Percentiles rank a stretch among this genome's conserved stretches.
phyloP scores from a whole-genome alignment of 2,797 vertebrate species.

The Rhadinocentrus ornatus region DNA sequence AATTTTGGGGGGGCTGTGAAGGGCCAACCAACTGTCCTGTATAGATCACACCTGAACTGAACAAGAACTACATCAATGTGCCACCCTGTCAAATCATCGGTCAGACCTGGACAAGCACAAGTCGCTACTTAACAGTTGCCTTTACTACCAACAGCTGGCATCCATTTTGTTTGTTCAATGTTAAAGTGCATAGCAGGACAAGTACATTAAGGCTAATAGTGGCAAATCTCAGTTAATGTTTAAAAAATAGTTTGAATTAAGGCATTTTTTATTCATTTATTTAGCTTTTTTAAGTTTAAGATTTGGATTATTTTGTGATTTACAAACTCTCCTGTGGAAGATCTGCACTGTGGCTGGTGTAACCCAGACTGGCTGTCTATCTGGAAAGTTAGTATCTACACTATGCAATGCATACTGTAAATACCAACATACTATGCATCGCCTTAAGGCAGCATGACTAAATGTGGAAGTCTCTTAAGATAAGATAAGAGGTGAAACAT shows the following conservation, averaged over 20 bases:
- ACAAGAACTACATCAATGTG: conserved; percentile 52
- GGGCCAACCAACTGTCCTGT: conserved; percentile 55
- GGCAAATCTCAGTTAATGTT: neutral
- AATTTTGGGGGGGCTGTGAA: conserved; percentile 4
- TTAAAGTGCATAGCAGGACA: neutral
- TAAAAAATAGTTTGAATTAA: neutral
- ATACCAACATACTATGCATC: too few relatives aligned
- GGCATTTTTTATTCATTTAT: too few relatives aligned
- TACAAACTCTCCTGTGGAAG: too few relatives aligned
- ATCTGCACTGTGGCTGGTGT: neutral
- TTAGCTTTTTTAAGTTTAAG: neutral
- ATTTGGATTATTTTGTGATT: neutral
- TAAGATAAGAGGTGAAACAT: conserved; percentile 9
- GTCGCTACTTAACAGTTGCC: conserved; percentile 9
- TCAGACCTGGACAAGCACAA: conserved; percentile 36
- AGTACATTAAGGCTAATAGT: neutral
- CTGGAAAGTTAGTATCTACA: neutral
- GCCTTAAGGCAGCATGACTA: conserved; percentile 6
- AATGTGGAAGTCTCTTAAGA: neutral
- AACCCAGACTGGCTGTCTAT: neutral
- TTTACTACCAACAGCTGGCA: neutral
- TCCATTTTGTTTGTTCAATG: neutral
- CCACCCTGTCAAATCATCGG: conserved; percentile 24
- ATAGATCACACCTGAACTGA: conserved; percentile 66
- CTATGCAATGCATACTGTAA: too few relatives aligned